Evolutionary conservation across 2,113 vertebrate species (phyloP), one percentile per base, ranked within the genome.

Genomic region (Hemichromis elongatus): DNA sequence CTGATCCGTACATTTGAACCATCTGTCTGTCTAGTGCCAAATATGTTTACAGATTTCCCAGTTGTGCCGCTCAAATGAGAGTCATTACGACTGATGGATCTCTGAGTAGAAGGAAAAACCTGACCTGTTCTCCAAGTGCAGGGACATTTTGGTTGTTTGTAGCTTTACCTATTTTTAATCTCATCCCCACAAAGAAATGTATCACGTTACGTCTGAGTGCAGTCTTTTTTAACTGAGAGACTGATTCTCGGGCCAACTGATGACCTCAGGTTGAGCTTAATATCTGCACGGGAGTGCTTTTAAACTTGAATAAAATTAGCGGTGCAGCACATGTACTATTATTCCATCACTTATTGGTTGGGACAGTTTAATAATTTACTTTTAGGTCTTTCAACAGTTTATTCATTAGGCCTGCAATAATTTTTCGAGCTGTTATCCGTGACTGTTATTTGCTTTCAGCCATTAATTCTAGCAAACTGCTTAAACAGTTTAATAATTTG

Each of bases 11-110:
- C 5, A 5, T 86, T 87, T 84, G 75, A 90, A 80, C 89, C 89
- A 91, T 89, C 88, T 82, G 90, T 92, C 83, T 86, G 61, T 87
- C 81, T 86, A 59, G 12, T 86, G 87, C 73, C 77, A 90, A 89
- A 91, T 91, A 68, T 82, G 83, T 92, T 94, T 94, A 92, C 84
- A 79, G 81, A 89, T 59, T 54, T 80, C 56, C 40, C 82, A 79
- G 61, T 81, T 82, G 53, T 80, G 53, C 80, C 2, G 56, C 55
- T 80, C 81, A 88, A 90, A 88, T 61, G 11, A 79, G 56, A 84
- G 80, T 68, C 80, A 81, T 84, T 88, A 89, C 18, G 66, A 81
- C 33, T 91, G 82, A 89, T 89, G 24, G 73, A 90, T 88, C 16
- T 86, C 81, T 18, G 16, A 13, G 56, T 85, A 56, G 45, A 86